Evolutionary conservation across 2,113 vertebrate species (phyloP), one percentile per base, ranked within the genome.

Genomic region (Hydrochoerus hydrochaeris): DNA sequence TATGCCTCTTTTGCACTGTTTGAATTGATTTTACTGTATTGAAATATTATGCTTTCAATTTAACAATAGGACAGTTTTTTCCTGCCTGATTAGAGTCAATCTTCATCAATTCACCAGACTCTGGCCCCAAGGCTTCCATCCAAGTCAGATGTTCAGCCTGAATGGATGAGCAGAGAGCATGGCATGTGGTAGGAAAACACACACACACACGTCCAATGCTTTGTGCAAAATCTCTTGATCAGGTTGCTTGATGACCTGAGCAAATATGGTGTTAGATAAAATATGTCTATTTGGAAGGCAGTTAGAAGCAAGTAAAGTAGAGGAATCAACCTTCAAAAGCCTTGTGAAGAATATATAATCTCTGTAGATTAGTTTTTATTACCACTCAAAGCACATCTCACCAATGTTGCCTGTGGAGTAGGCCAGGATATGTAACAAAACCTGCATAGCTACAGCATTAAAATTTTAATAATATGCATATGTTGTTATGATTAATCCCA

Each of bases 401-500:
- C 32, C 46, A 92, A 44, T 1, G 46, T 10, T 57, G 22, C 62
- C 62, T 57, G 22, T 1, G 32, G 41, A 2, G 28, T 65, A 10
- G 54, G 26, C 69, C 63, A 41, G 11, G 5, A 46, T 58, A 62
- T 49, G 35, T n/a, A 94, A 86, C 0, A 91, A 90, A 81, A 71
- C 6, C 57, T 54, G 44, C 35, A 17, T 14, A 30, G 2, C 41
- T 41, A 85, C 9, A 82, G 11, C 71, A 24, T 85, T 85, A 82
- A 12, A 62, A 80, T 30, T 85, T 88, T 91, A 63, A 92, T 78
- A 52, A 88, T 67, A 88, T 58, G 19, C 46, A 83, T 78, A 84
- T 89, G 80, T 71, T 95, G 35, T 60, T 85, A 82, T 62, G 1
- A 77, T 85, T 97, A 62, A 96, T 98, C 85, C 46, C 93, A 63